Evolutionary conservation across 2,113 vertebrate species (phyloP).

Genomic region (Chionis minor): DNA sequence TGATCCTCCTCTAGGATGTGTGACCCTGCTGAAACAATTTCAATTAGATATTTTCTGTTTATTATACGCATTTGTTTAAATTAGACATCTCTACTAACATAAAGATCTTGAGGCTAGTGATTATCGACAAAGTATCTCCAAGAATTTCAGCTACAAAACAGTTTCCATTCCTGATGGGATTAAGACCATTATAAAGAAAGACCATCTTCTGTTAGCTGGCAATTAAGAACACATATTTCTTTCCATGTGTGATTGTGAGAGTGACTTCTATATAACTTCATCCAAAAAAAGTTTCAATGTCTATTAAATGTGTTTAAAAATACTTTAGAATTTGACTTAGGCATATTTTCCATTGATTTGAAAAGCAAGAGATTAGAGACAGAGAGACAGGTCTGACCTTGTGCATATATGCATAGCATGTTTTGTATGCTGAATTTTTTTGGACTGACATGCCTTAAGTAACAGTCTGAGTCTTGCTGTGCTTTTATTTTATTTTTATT

Average conservation of each 20-base stretch:
- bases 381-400: not conserved
- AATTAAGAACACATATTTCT: not conserved
- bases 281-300: not conserved
- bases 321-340: not conserved
- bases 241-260: not conserved
- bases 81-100: not conserved
- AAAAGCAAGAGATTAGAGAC: not conserved
- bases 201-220: not conserved
- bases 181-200: not conserved
- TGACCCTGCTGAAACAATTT: not conserved
- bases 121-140: not conserved
- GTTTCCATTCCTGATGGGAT: not conserved
- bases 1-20: not conserved
- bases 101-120: not conserved
- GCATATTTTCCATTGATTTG: not conserved
- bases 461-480: not conserved
- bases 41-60: not conserved
- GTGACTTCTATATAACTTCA: not conserved
- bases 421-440: not conserved
- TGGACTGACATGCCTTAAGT: not conserved
- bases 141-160: not conserved
- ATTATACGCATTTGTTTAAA: not conserved
- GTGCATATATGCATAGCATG: not conserved
- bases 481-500: not conserved
- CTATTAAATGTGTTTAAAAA: not conserved